Evolutionary conservation across 2,888 invertebrate genomes (phyloP), one percentile per base, ranked within the genome.

Genomic region (Ornithoptera priamus): DNA sequence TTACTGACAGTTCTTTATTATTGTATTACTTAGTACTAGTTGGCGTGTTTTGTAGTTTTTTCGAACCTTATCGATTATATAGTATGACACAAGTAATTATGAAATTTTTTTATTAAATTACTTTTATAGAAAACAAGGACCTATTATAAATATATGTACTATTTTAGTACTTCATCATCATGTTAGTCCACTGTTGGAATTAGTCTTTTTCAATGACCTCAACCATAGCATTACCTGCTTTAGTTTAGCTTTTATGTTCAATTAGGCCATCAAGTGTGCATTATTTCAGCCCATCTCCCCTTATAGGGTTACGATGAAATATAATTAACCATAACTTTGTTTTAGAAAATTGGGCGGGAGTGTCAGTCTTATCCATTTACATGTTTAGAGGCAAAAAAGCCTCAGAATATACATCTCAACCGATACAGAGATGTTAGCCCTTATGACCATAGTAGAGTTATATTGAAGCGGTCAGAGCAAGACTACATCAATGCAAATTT

Each of bases 401-500:
- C 95, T 8, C 94, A 95, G 80, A 97, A 97, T 85, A 96, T 96
- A 84, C 94, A 94, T 71, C 90, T 98, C 75, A 99, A 99, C 90
- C 94, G 99, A 79, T 99, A 99, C 87, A 93, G 98, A 80, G 99
- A 99, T 94, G 99, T 99, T 12, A 97, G 96, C 86, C 99, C 99
- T 1, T 99, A 97, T 87, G 99, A 99, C 89, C 98, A 99, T 87
- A 97, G 97, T 82, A 94, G 99, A 75, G 96, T 99, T 73, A 91
- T 96, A 67, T 91, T 99, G 61, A 92, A 94, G 76, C 94, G 95
- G 80, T 95, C 95, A 73, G 90, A 94, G 64, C 95, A 94, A 58
- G 97, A 98, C 88, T 99, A 99, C 87, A 98, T 99, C 80, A 99
- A 99, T 93, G 99, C 99, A 67, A 99, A 98, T 91, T 93, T 97